Evolutionary conservation across 2,797 vertebrate genomes (phyloP).

Genomic region (Uromys caudimaculatus): DNA sequence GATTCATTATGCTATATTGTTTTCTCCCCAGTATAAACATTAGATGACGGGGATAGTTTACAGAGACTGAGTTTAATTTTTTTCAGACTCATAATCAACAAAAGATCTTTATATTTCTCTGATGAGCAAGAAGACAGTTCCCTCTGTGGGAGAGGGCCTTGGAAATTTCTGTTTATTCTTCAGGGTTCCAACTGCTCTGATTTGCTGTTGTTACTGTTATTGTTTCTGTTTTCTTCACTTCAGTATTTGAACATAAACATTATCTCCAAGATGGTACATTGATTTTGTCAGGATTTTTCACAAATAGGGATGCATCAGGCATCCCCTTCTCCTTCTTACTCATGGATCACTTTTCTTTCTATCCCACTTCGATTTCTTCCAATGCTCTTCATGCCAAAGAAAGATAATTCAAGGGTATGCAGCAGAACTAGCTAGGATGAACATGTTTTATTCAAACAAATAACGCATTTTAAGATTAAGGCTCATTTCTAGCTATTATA

Average conservation of each 20-base stretch:
- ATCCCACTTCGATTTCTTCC: neutral
- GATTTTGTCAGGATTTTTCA: neutral
- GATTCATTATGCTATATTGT: constrained; percentile 77
- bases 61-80: neutral
- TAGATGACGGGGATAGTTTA: constrained; percentile 4
- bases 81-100: constrained; percentile 56
- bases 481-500: neutral
- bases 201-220: neutral
- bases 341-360: neutral
- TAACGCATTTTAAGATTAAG: neutral
- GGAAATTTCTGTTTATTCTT: constrained; percentile 51
- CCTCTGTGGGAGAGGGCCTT: neutral
- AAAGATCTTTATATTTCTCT: constrained; percentile 7
- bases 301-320: too few relatives aligned
- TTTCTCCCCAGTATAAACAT: constrained; percentile 72
- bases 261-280: neutral
- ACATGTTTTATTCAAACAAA: neutral
- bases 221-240: neutral
- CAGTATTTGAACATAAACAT: neutral
- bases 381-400: neutral
- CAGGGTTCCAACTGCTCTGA: neutral
- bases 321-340: neutral
- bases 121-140: neutral
- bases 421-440: neutral
- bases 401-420: neutral